Conservation (phyloP, 30 jellyfish, hydroid and myxozoan genomes). For the Aurelia aurita complex sp. Pacific region DNA sequence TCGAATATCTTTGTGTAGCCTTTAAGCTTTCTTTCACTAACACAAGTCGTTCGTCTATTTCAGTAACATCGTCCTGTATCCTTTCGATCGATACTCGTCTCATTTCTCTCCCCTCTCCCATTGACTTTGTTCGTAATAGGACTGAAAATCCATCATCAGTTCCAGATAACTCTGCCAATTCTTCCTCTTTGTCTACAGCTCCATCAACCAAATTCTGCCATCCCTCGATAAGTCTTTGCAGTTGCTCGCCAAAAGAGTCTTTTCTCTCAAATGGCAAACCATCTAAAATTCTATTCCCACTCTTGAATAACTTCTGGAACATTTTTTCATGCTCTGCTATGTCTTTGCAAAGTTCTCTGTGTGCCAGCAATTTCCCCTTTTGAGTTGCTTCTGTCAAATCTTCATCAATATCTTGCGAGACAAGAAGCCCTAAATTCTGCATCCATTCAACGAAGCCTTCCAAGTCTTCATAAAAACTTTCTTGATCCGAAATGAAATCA, state of each 20-base stretch:
- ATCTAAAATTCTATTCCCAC: conserved; percentile 47
- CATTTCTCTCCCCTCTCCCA: neutral
- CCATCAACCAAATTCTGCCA: conserved; percentile 63
- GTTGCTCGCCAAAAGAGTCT: conserved; percentile 56
- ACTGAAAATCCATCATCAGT: conserved; percentile 28
- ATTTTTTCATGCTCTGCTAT: conserved; percentile 31
- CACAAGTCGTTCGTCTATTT: conserved; percentile 10
- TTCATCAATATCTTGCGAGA: conserved; percentile 61
- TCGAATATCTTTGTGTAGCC: neutral
- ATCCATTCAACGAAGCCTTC: conserved; percentile 88
- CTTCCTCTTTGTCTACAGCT: conserved; percentile 66
- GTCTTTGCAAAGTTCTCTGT: conserved; percentile 45
- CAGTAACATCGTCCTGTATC: neutral
- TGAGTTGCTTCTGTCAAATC: neutral
- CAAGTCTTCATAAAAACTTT: conserved; percentile 65
- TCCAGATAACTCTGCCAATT: conserved; percentile 23
- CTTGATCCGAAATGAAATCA: conserved; percentile 50
- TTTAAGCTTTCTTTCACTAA: conserved; percentile 6
- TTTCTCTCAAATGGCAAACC: conserved; percentile 54
- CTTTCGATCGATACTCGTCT: neutral
- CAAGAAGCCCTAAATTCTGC: conserved; percentile 35
- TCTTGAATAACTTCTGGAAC: conserved; percentile 27
- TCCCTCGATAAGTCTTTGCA: conserved; percentile 31
- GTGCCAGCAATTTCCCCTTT: conserved; percentile 18
- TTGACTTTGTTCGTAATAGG: neutral